A percentile compares a stretch with the other conserved stretches of the same genome.
Conservation (phyloP, 2,888 invertebrate species). For the Luperina testacea region DNA sequence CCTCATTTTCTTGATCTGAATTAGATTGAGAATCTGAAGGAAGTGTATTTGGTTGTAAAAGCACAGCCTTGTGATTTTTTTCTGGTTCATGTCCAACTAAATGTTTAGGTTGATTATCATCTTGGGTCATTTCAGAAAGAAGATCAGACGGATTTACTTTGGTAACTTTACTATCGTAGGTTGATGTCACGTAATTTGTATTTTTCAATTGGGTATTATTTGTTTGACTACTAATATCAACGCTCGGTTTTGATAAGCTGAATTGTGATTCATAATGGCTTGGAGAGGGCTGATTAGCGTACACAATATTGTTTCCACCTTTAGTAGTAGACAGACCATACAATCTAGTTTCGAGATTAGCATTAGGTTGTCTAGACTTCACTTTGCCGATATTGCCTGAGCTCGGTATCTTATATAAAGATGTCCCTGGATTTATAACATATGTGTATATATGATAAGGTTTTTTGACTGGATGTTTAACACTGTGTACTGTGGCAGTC, state of each 20-base stretch:
- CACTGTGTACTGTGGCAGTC: neutral
- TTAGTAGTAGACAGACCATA: neutral
- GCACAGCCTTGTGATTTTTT: neutral
- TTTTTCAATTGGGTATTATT: constrained; percentile 4
- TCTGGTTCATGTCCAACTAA: neutral
- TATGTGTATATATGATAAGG: constrained; percentile 36
- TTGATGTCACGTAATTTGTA: neutral
- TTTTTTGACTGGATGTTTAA: constrained; percentile 1
- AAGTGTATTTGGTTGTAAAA: neutral
- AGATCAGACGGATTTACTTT: neutral
- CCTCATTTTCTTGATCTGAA: neutral
- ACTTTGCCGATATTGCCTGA: neutral
- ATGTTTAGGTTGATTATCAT: neutral
- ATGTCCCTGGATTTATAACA: constrained; percentile 23
- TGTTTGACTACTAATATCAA: neutral
- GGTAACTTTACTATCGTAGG: too few relatives aligned
- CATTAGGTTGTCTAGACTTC: neutral
- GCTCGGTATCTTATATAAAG: neutral
- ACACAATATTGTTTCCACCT: neutral
- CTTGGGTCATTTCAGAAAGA: neutral
- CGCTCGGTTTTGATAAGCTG: neutral
- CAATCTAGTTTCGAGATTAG: neutral
- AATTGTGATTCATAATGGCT: constrained; percentile 6
- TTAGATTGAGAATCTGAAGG: neutral
- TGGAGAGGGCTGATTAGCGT: neutral